Percentiles rank a stretch among this genome's conserved stretches.
These are phyloP conservation scores for Aphrocallistes beatrix DNA, from an alignment of 37 sponge, comb jelly and placozoan genomes.

Conservation along the genomic window DNA sequence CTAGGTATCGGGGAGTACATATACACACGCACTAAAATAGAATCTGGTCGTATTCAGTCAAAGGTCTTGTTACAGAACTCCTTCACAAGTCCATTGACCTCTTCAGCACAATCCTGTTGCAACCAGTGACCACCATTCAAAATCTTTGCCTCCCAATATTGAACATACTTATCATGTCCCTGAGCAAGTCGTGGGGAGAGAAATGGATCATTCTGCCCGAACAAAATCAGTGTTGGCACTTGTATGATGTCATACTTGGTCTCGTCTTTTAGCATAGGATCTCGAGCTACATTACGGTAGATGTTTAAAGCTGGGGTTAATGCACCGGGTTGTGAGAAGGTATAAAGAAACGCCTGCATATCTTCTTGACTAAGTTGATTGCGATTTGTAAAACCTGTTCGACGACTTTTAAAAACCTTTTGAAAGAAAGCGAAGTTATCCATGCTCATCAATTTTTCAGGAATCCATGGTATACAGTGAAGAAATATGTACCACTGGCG, in stretches of 20 bases:
- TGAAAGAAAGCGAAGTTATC: background rate
- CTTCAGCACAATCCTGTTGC: conserved; percentile 50
- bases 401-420: background rate
- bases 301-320: conserved; percentile 65
- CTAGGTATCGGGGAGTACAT: too few species aligned
- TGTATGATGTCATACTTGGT: background rate
- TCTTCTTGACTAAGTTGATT: conserved; percentile 41
- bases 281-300: conserved; percentile 29
- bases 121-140: conserved; percentile 69
- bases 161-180: background rate
- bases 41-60: too few species aligned
- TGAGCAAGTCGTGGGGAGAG: background rate
- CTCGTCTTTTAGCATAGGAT: background rate
- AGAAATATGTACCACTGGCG: background rate
- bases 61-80: too few species aligned
- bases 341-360: conserved; percentile 51
- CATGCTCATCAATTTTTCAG: background rate
- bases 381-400: conserved; percentile 7
- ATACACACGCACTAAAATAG: too few species aligned
- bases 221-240: background rate
- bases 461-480: background rate
- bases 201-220: background rate
- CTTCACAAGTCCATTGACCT: conserved; percentile 54
- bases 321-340: conserved; percentile 50
- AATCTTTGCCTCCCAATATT: conserved; percentile 14